Evolutionary conservation across 2,113 vertebrate species (phyloP), one percentile per base, ranked within the genome.

Genomic region (Thomomys bottae): DNA sequence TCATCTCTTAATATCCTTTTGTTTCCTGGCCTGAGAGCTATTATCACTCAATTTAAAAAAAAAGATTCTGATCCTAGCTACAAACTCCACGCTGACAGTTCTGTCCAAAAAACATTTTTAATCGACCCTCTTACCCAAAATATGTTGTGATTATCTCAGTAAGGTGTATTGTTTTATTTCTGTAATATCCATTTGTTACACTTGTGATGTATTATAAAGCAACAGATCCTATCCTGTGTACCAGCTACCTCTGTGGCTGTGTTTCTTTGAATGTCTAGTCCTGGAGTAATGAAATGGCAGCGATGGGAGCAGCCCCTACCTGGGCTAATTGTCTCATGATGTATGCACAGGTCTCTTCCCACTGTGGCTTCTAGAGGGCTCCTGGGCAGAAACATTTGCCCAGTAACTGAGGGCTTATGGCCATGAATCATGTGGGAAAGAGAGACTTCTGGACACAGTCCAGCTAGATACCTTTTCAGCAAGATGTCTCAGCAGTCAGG

Each of bases 41-140:
- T 79, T 36, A 63, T 88, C 76, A 80, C 32, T 92, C 71, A 32
- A 30, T 72, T 89, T 40, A 26, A n/a, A 49, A 12, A 3, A 21
- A 86, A 83, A 80, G 26, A 89, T 10, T 83, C 54, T 72, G 66
- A 32, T 45, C 34, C 45, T 76, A 84, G 28, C 59, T 77, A 90
- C 67, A 78, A 87, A 86, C 67, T 93, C 72, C 14, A 90, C 57
- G n/a, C 32, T 76, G 4, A 30, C 40, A 86, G 45, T 36, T 64
- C 80, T 95, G 34, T 72, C 82, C 72, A 73, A 79, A 94, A 86
- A 54, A n/a, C 49, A 72, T 45, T 77, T 70, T 78, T 71, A 96
- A 86, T 61, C 68, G 23, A 78, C n/a, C n/a, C 42, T n/a, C n/a
- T n/a, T n/a, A 54, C 57, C 75, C 66, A 32, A 7, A 82, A 10